Evolutionary conservation across 2,888 invertebrate species (phyloP), one percentile per base, ranked within the genome.

Genomic region (Ornithoptera priamus): DNA sequence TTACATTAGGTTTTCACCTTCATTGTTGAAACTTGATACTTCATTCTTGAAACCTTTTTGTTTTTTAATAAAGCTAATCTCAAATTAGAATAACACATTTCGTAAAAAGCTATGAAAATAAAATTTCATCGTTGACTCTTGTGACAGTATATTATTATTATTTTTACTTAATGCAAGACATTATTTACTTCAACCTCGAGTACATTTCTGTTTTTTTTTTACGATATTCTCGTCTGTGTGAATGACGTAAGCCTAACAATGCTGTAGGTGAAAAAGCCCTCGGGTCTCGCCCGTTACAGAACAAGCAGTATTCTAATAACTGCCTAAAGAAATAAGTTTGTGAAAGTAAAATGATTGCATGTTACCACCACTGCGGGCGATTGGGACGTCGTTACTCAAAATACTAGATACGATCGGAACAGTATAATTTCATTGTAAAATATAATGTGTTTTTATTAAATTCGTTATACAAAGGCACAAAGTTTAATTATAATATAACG

Each of bases 311-410:
- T 50, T 50, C 24, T 65, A 65, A 67, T 56, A 61, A 30, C 64
- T 53, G 67, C 61, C 65, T 65, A 65, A 67, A 67, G 62, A 71
- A 65, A 71, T 71, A 62, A 67, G 22, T 67, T 65, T 61, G 70
- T 65, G 70, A 71, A 71, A 71, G 70, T 67, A 50, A 65, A 67
- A 50, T 67, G 67, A 71, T 71, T 71, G 50, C 61, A 60, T 71
- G 67, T 67, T 62, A 63, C 68, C 17, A 57, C 12, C 61, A 65
- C 64, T 62, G 64, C 50, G 20, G 63, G 70, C 64, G 18, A 39
- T 30, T n/a, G 61, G 56, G 50, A 18, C 24, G 53, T 64, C 59
- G 60, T 64, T 62, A 63, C 63, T 63, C 42, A 50, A 67, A 63
- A 67, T 66, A 66, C 61, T 24, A 56, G 57, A 58, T 61, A 46